phyloP scores from a whole-genome alignment of 2,797 vertebrate species.

The Mus caroli region DNA sequence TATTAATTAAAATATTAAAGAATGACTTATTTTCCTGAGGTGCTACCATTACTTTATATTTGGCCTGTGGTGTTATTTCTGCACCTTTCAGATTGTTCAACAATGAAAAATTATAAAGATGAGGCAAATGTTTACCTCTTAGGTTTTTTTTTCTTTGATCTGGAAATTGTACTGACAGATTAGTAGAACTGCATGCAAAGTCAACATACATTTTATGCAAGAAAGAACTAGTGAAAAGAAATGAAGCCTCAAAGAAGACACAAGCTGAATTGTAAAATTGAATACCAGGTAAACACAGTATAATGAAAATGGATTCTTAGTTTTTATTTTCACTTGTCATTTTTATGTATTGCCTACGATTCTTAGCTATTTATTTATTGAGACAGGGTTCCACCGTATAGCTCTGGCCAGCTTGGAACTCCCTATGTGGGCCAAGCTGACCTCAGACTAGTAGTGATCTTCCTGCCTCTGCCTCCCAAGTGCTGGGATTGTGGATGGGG shows the following conservation, averaged over 20 bases:
- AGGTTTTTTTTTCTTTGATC: neutral
- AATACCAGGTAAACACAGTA: neutral
- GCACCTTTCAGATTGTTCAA: slow-evolving; percentile 3
- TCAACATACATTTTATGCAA: neutral
- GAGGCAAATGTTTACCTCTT: neutral
- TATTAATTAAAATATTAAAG: neutral
- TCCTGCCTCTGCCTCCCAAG: neutral
- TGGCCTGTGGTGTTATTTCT: neutral
- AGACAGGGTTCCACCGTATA: neutral
- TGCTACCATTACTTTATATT: neutral
- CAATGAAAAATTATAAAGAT: neutral
- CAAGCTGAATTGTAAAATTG: neutral
- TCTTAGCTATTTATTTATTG: neutral
- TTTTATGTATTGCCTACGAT: neutral
- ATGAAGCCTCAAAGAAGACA: neutral
- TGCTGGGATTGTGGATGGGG: neutral
- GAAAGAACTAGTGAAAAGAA: neutral
- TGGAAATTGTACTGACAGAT: neutral
- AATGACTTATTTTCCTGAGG: slow-evolving; percentile 12
- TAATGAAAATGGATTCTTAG: neutral
- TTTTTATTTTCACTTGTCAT: slow-evolving; percentile 1
- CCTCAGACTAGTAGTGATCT: neutral
- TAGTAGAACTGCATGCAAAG: neutral
- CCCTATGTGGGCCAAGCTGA: too few relatives aligned
- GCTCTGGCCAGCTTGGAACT: neutral